Percentiles rank a stretch among this genome's conserved stretches.
Conservation (phyloP, 2,113 vertebrate genomes). For the Ceyx melanurus region DNA sequence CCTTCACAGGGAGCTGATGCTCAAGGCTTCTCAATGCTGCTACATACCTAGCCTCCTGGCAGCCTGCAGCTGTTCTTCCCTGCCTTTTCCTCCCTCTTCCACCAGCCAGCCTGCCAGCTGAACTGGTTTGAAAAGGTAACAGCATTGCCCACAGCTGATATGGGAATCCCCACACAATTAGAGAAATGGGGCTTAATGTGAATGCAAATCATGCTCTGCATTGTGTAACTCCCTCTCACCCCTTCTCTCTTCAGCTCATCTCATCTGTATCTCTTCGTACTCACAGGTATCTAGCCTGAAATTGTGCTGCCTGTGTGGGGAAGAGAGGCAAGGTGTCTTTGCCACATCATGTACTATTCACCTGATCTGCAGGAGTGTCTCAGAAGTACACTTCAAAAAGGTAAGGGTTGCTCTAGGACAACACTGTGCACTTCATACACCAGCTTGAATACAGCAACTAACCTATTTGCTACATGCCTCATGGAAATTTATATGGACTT, state of each 20-base stretch:
- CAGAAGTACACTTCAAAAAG: background rate
- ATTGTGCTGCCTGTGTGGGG: background rate
- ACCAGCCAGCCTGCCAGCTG: background rate
- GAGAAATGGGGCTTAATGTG: background rate
- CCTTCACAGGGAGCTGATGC: background rate
- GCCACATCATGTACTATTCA: background rate
- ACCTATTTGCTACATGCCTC: background rate
- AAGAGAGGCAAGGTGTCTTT: background rate
- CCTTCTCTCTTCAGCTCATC: background rate
- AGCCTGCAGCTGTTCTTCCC: background rate
- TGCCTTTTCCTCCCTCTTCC: background rate
- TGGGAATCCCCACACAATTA: background rate
- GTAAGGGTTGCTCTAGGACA: background rate
- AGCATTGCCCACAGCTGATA: background rate
- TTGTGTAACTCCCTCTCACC: accelerated
- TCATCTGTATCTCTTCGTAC: background rate
- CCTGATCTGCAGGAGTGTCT: background rate
- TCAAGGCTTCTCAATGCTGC: background rate
- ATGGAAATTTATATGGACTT: background rate
- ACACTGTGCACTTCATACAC: background rate
- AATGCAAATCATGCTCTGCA: background rate
- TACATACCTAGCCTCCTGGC: background rate
- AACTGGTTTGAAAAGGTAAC: background rate
- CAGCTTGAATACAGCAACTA: background rate
- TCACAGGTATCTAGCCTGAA: background rate